Evolutionary conservation across 2,888 invertebrate genomes (phyloP), one percentile per base, ranked within the genome.

Genomic region (Cheilosia urbana): DNA sequence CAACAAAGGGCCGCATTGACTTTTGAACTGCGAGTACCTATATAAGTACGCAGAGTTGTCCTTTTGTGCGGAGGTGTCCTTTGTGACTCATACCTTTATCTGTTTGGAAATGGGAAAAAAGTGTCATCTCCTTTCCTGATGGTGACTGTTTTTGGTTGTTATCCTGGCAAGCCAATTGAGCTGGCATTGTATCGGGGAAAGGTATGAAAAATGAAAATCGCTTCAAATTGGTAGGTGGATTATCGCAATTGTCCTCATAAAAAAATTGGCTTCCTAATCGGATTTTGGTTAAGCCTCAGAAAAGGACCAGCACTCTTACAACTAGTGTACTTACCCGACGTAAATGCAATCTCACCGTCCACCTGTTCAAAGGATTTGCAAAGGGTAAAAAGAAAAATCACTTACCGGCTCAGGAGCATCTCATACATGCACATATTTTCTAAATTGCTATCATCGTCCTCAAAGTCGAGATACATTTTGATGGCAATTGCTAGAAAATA

Each of bases 391-490:
- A 80, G 51, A 40, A 5, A 30, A 34, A 71, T 79, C 60, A 85
- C 85, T 85, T 85, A 85, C 85, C 85, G 85, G 77, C 85, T 85
- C 34, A 85, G 72, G 40, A 85, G 85, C 85, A 85, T 85, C 63
- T 85, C 85, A 81, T 85, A 77, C 80, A 85, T 85, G 85, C 85
- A 85, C 85, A 85, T 77, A 76, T 85, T 85, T 81, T 85, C 85
- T 51, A 81, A 85, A 80, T 81, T 77, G 72, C 81, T 85, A 51
- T 85, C 85, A 76, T 80, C 76, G 24, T 85, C 85, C 66, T 85
- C 85, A 57, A 81, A 85, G 24, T 85, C 85, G 72, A 85, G 85
- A 85, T 55, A 85, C 85, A 85, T 85, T 72, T 63, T 77, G 62
- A 76, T 27, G 49, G 85, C 53, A 81, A 77, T 76, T 71, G 5